phyloP scores from a whole-genome alignment of 1,140 invertebrate genomes.

The Drosophila melanica region DNA sequence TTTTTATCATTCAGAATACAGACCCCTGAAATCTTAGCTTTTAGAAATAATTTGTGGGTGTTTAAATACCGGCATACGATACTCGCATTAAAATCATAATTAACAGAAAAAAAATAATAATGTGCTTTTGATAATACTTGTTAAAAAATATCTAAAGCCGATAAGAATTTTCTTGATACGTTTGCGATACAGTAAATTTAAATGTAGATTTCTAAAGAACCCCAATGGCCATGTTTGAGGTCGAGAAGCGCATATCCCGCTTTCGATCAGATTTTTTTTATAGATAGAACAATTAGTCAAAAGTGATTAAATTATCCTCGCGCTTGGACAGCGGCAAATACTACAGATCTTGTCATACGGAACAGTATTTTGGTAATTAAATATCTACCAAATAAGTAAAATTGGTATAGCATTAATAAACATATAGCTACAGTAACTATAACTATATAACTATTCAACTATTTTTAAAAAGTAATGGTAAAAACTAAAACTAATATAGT shows the following conservation, averaged over 20 bases:
- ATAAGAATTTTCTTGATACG: constrained; percentile 10
- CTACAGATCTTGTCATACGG: constrained; percentile 59
- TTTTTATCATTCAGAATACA: too few relatives aligned
- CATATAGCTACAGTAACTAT: too few relatives aligned
- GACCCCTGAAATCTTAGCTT: too few relatives aligned
- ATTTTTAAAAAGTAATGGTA: too few relatives aligned
- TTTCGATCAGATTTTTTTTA: constrained; percentile 58
- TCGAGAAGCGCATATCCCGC: constrained; percentile 56
- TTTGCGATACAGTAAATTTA: background rate
- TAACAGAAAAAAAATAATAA: too few relatives aligned
- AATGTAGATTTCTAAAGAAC: constrained; percentile 44
- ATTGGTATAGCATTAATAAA: too few relatives aligned
- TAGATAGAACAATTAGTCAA: constrained; percentile 76
- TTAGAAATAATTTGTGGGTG: too few relatives aligned
- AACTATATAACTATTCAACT: too few relatives aligned
- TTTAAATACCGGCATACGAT: too few relatives aligned
- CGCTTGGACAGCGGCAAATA: constrained; percentile 66
- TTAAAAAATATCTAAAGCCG: constrained; percentile 5
- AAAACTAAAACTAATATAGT: too few relatives aligned
- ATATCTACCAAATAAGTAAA: constrained; percentile 68
- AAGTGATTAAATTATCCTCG: constrained; percentile 69
- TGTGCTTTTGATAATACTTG: constrained; percentile 21
- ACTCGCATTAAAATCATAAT: too few relatives aligned
- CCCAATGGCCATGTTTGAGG: constrained; percentile 51
- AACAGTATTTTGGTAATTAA: constrained; percentile 64